Conservation (phyloP, 2,888 invertebrate genomes). For the Strigamia crassipes region DNA sequence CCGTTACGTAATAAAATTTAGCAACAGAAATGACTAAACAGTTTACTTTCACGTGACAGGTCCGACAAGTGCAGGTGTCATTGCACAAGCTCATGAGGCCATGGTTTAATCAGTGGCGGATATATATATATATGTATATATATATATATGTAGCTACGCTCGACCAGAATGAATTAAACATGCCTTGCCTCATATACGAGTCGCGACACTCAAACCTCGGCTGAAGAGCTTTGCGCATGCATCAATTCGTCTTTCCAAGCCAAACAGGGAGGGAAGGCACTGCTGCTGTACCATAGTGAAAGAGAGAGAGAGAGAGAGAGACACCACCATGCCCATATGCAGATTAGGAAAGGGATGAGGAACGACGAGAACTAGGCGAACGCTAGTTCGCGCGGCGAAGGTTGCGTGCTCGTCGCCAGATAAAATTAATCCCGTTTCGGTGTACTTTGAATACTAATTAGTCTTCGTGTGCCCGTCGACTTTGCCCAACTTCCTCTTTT, state of each 20-base stretch:
- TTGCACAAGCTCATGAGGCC: slow-evolving; percentile 32
- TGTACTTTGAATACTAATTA: slow-evolving; percentile 49
- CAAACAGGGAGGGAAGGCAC: slow-evolving; percentile 26
- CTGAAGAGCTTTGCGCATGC: slow-evolving; percentile 44
- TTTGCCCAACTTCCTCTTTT: slow-evolving; percentile 37
- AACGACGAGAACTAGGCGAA: slow-evolving; percentile 34
- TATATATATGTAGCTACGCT: slow-evolving; percentile 19
- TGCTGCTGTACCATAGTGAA: slow-evolving; percentile 11
- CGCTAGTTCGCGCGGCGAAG: slow-evolving; percentile 38
- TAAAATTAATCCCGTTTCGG: slow-evolving; percentile 49
- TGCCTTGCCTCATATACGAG: slow-evolving; percentile 36
- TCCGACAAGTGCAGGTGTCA: slow-evolving; percentile 33
- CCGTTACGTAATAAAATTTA: slow-evolving; percentile 1
- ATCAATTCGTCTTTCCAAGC: slow-evolving; percentile 26
- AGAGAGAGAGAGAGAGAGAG: slow-evolving; percentile 32
- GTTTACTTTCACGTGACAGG: not conserved
- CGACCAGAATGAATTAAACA: slow-evolving; percentile 42
- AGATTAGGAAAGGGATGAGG: slow-evolving; percentile 45
- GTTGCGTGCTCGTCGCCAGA: slow-evolving; percentile 48
- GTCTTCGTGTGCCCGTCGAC: slow-evolving; percentile 37
- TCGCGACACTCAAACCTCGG: slow-evolving; percentile 36
- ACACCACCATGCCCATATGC: slow-evolving; percentile 44
- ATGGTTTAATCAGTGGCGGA: slow-evolving; percentile 29
- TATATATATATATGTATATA: not conserved
- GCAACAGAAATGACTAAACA: not conserved